phyloP scores from a whole-genome alignment of 2,888 invertebrate species.

The Acanthosoma haemorrhoidale region DNA sequence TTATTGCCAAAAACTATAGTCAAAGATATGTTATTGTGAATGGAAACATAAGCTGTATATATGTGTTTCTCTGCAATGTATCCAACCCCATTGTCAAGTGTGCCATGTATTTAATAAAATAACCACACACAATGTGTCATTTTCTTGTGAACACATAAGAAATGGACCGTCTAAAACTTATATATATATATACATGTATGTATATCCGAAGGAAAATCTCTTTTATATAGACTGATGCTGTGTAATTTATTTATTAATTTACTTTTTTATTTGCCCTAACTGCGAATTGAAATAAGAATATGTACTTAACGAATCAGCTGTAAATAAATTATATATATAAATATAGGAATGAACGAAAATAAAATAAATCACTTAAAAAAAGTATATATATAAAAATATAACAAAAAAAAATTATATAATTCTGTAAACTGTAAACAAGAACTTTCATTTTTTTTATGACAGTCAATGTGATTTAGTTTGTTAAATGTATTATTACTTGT shows the following conservation, averaged over 20 bases:
- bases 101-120: too few species aligned
- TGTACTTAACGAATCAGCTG: slow-evolving; percentile 26
- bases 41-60: too few species aligned
- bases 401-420: not conserved
- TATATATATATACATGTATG: too few species aligned
- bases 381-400: not conserved
- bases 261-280: slow-evolving; percentile 20
- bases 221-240: slow-evolving; percentile 28
- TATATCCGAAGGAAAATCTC: not conserved
- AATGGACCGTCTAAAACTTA: too few species aligned
- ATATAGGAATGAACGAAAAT: not conserved
- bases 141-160: too few species aligned
- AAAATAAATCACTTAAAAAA: not conserved
- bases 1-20: too few species aligned
- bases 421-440: not conserved
- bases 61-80: too few species aligned
- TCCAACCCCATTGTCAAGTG: too few species aligned
- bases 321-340: slow-evolving; percentile 26
- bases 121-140: too few species aligned
- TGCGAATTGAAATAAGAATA: too few species aligned
- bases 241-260: slow-evolving; percentile 20
- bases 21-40: too few species aligned
- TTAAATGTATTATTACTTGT: slow-evolving; percentile 30
- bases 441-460: slow-evolving; percentile 22
- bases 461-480: slow-evolving; percentile 30